phyloP scores from a whole-genome alignment of 2,113 vertebrate genomes.

The Butorides virescens region DNA sequence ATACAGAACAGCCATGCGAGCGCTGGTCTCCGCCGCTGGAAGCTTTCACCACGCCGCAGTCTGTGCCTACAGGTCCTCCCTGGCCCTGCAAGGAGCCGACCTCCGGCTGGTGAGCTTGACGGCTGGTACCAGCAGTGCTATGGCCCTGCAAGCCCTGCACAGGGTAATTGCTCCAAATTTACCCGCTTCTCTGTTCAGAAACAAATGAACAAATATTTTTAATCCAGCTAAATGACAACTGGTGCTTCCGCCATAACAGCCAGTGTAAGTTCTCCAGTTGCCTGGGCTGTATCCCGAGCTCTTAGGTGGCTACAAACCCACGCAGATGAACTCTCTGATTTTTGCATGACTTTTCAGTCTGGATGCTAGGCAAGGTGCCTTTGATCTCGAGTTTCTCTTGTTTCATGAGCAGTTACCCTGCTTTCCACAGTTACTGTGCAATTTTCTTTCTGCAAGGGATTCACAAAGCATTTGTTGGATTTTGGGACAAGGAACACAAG shows the following conservation, averaged over 20 bases:
- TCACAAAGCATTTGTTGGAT: neutral
- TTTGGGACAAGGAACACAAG: neutral
- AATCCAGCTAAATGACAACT: neutral
- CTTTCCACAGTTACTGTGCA: neutral
- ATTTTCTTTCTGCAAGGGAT: neutral
- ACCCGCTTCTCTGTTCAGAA: neutral
- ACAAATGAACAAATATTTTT: neutral
- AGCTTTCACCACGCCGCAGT: neutral
- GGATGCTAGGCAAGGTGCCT: neutral
- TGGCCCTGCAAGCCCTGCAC: neutral
- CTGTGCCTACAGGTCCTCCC: too few relatives aligned
- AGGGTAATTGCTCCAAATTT: neutral
- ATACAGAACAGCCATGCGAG: neutral
- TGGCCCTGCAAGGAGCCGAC: neutral
- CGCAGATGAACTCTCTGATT: neutral
- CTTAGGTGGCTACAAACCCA: neutral
- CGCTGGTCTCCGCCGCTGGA: neutral
- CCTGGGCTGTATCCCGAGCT: neutral
- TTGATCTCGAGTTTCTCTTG: neutral
- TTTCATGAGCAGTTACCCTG: neutral
- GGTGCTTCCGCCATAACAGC: neutral
- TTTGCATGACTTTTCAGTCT: neutral
- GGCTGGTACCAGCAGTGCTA: neutral
- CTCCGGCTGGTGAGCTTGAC: accelerated
- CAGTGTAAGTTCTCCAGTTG: neutral